Evolutionary conservation across 2,113 vertebrate genomes (phyloP).

Genomic region (Scomber scombrus): DNA sequence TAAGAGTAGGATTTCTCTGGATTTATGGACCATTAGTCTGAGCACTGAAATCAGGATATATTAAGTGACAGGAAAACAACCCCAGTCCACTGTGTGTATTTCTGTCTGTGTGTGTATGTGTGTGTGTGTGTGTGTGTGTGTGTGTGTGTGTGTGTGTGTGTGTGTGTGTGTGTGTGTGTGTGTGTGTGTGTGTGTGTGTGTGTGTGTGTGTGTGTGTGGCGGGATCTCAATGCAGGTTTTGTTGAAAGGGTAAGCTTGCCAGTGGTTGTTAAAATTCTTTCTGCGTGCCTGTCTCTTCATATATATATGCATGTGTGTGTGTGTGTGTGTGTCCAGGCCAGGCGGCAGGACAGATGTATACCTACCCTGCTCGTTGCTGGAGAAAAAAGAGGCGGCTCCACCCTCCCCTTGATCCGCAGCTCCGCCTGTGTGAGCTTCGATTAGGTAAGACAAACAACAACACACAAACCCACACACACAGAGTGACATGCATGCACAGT

Average conservation of each 20-base stretch:
- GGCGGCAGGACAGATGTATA: conserved; percentile 96
- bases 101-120: no score
- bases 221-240: conserved; percentile 51
- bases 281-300: conserved; percentile 48
- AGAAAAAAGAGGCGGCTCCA: conserved; percentile 97
- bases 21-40: conserved; percentile 21
- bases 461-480: conserved; percentile 4
- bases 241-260: conserved; percentile 46
- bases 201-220: neutral
- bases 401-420: conserved; percentile 95
- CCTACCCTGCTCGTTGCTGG: conserved; percentile 98
- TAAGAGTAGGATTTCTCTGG: conserved; percentile 15
- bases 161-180: conserved; percentile 20
- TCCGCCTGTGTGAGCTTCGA: conserved; percentile 91
- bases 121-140: conserved; percentile 1
- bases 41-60: conserved; percentile 32
- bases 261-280: conserved; percentile 70
- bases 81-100: conserved; percentile 9
- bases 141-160: conserved; percentile 7
- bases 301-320: conserved; percentile 26
- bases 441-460: conserved; percentile 76
- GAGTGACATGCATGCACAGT: conserved; percentile 20
- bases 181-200: neutral
- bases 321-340: conserved; percentile 85
- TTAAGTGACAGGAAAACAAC: conserved; percentile 51